A percentile compares a stretch with the other conserved stretches of the same genome.
phyloP scores from a whole-genome alignment of 2,888 invertebrate species.

The Ophioninae sp. region DNA sequence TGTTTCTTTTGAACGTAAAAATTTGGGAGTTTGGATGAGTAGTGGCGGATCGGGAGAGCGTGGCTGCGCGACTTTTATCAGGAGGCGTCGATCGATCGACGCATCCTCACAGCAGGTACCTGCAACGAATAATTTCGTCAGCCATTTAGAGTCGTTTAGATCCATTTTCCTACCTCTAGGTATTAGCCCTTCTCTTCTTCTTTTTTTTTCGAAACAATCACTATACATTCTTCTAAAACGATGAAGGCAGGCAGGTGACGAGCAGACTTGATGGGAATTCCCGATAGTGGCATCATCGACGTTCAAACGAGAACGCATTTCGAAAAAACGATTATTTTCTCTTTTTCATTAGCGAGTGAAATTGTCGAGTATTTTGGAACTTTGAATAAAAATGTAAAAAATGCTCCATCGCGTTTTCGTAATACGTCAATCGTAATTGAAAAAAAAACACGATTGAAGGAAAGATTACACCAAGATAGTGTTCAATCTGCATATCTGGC shows the following conservation, averaged over 20 bases:
- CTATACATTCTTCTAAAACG: neutral
- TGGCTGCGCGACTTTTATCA: constrained; percentile 67
- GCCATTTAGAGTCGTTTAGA: constrained; percentile 29
- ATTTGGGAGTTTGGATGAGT: constrained; percentile 71
- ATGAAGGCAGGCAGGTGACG: neutral
- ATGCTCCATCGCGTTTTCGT: neutral
- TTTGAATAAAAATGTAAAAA: neutral
- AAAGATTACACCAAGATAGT: too few species aligned
- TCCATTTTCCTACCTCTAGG: too few species aligned
- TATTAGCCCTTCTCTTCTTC: neutral
- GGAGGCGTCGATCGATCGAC: constrained; percentile 66
- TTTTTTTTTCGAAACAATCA: neutral
- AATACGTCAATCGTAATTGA: neutral
- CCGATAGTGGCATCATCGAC: neutral
- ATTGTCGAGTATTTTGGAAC: neutral
- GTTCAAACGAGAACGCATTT: neutral
- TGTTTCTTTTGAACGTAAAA: constrained; percentile 52
- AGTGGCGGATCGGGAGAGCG: constrained; percentile 57
- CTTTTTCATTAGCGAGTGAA: neutral
- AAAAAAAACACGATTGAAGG: neutral
- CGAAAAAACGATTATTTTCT: neutral
- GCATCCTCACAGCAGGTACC: constrained; percentile 80
- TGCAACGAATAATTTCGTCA: constrained; percentile 77
- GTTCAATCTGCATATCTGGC: too few species aligned
- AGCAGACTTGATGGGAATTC: neutral